Evolutionary conservation across 2,113 vertebrate genomes (phyloP).

Genomic region (Eonycteris spelaea): DNA sequence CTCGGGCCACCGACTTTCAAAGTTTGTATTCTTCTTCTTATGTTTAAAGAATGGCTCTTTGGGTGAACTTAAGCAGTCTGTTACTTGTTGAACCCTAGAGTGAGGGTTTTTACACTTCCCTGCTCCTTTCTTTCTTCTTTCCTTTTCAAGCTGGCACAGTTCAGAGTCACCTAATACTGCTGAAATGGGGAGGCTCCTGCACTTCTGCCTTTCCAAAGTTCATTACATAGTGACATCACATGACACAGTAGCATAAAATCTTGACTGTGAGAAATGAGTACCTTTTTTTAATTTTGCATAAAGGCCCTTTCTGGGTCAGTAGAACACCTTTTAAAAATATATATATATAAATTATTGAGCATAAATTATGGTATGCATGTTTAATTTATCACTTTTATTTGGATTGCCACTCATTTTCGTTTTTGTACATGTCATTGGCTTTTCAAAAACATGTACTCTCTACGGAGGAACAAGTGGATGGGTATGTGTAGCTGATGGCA

Average conservation of each 20-base stretch:
- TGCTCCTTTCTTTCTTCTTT: background rate
- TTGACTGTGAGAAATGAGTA: background rate
- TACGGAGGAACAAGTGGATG: background rate
- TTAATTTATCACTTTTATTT: background rate
- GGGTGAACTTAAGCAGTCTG: background rate
- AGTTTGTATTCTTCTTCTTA: background rate
- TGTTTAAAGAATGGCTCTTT: background rate
- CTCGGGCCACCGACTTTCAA: background rate
- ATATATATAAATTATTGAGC: background rate
- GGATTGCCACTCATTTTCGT: background rate
- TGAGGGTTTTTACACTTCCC: background rate
- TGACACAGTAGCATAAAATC: background rate
- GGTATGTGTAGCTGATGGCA: fast-evolving
- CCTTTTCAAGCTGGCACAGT: background rate
- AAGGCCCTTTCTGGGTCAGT: background rate
- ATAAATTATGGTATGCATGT: background rate
- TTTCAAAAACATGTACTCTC: background rate
- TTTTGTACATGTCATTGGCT: background rate
- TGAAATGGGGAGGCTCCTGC: background rate
- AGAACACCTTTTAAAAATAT: background rate
- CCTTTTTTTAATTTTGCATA: background rate
- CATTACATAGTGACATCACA: background rate
- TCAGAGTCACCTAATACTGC: background rate
- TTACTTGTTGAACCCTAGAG: background rate
- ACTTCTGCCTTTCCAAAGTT: background rate